These are phyloP conservation scores for Thumatha senex DNA, from an alignment of 2,888 invertebrate species.

Conservation along the genomic window DNA sequence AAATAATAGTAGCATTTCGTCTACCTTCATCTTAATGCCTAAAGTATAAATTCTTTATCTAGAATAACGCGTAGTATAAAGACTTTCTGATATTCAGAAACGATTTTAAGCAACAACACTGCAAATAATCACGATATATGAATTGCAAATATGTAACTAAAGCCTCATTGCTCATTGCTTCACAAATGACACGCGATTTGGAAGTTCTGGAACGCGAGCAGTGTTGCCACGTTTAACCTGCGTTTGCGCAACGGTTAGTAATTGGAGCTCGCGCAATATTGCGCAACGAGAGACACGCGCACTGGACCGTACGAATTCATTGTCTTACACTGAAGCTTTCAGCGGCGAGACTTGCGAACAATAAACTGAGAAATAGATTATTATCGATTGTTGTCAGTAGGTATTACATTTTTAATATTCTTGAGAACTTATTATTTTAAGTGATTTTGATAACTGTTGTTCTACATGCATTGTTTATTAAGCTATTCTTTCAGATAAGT, in stretches of 20 bases:
- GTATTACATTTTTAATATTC: conserved; percentile 4
- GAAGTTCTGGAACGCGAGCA: conserved; percentile 29
- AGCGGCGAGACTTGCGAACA: conserved; percentile 26
- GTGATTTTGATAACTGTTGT: neutral
- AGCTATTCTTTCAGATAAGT: conserved; percentile 7
- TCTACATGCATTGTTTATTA: conserved; percentile 1
- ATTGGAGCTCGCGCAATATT: conserved; percentile 52
- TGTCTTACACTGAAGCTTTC: conserved; percentile 35
- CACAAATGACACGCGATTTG: conserved; percentile 27
- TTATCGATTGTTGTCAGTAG: conserved; percentile 12
- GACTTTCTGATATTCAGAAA: no score
- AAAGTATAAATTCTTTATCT: no score
- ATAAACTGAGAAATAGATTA: conserved; percentile 35
- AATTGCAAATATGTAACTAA: conserved; percentile 2
- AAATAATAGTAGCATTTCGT: no score
- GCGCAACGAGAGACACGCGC: conserved; percentile 41
- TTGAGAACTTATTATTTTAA: conserved; percentile 1
- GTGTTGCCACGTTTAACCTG: conserved; percentile 22
- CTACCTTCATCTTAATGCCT: no score
- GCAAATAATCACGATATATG: no score
- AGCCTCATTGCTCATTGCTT: conserved; percentile 27
- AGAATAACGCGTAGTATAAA: no score
- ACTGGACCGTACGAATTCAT: conserved; percentile 43
- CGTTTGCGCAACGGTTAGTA: conserved; percentile 54
- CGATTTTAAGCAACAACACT: no score